These are phyloP conservation scores for Lophura swinhoii DNA, from an alignment of 2,797 vertebrate genomes.

Conservation along the genomic window DNA sequence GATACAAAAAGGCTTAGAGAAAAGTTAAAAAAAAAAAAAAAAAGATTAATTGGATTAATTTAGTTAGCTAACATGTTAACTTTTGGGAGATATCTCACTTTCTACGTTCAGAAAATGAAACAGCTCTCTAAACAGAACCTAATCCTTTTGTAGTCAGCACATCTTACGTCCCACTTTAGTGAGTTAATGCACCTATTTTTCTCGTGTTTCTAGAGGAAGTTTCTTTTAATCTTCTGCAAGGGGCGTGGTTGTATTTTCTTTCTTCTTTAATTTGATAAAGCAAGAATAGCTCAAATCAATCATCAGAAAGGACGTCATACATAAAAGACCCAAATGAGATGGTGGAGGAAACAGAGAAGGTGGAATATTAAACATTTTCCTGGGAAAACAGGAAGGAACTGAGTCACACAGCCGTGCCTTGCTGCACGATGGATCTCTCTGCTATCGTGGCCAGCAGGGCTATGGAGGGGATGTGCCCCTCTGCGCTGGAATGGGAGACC, in stretches of 20 bases:
- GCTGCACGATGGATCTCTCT: not conserved
- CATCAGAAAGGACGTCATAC: constrained; percentile 17
- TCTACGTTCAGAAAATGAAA: not conserved
- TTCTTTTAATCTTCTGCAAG: not conserved
- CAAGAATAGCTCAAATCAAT: constrained; percentile 60
- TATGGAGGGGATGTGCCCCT: too few species aligned
- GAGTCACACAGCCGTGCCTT: not conserved
- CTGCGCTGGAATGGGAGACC: too few species aligned
- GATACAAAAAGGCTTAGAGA: not conserved
- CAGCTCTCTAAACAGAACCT: not conserved
- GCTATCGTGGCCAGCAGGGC: too few species aligned
- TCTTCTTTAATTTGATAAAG: constrained; percentile 33
- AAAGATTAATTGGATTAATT: not conserved
- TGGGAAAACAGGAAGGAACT: not conserved
- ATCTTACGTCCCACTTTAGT: not conserved
- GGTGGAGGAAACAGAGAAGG: not conserved
- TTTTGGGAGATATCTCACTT: not conserved
- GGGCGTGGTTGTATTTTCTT: constrained; percentile 15
- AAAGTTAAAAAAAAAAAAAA: not conserved
- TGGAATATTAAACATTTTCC: not conserved
- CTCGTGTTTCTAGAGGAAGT: not conserved
- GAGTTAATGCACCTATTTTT: constrained; percentile 4
- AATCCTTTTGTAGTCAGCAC: not conserved
- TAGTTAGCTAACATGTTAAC: not conserved
- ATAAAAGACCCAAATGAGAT: constrained; percentile 1